These are phyloP conservation scores for Agonopterix alstromeriana DNA, from an alignment of 2,888 invertebrate genomes.

Conservation along the genomic window DNA sequence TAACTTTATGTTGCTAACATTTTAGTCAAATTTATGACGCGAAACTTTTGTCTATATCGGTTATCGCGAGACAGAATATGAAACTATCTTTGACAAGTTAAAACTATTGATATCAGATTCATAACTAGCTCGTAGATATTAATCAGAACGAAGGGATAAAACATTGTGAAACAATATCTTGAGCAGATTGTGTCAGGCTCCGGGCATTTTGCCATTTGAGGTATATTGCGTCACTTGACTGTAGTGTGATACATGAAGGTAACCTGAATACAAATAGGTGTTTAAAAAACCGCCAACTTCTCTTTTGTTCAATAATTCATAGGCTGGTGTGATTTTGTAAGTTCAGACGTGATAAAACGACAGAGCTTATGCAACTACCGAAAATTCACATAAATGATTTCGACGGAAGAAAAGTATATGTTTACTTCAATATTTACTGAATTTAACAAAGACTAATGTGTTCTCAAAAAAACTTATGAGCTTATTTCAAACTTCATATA, in stretches of 20 bases:
- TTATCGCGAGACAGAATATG: too few species aligned
- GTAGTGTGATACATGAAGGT: constrained; percentile 33
- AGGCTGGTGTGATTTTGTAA: constrained; percentile 27
- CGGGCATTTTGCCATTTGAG: constrained; percentile 38
- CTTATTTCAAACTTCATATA: too few species aligned
- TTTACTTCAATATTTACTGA: too few species aligned
- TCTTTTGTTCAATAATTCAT: constrained; percentile 52
- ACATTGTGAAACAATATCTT: constrained; percentile 16
- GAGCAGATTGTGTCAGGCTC: constrained; percentile 14
- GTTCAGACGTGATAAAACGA: constrained; percentile 23
- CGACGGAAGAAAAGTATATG: too few species aligned
- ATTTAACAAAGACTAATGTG: too few species aligned
- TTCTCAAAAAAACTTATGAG: too few species aligned
- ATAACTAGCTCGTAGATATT: not conserved
- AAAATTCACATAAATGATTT: not conserved
- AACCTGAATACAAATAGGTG: constrained; percentile 54
- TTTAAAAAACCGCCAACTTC: constrained; percentile 28
- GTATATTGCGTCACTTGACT: constrained; percentile 31
- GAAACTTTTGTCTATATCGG: too few species aligned
- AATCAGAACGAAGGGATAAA: constrained; percentile 7
- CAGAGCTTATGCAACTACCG: constrained; percentile 13
- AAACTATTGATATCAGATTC: not conserved
- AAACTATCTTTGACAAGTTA: not conserved
- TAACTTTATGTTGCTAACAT: too few species aligned
- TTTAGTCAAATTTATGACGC: too few species aligned